Percentiles rank a stretch among this genome's conserved stretches.
Conservation (phyloP, 1,140 invertebrate genomes). For the Meloidogyne hapla region DNA sequence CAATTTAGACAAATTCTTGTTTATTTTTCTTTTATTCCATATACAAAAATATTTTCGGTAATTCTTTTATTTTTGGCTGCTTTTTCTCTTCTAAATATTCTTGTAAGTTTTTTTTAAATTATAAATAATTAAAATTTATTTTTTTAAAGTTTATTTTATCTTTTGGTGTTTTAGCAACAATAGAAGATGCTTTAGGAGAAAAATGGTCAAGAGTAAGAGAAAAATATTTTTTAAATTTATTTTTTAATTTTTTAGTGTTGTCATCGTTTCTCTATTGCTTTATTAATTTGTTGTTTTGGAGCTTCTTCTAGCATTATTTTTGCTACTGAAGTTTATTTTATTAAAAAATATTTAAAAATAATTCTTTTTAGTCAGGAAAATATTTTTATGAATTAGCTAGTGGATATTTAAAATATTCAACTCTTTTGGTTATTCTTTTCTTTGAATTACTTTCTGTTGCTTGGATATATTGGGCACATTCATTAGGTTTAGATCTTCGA, state of each 20-base stretch:
- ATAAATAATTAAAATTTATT: background rate
- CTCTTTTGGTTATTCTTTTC: slow-evolving; percentile 57
- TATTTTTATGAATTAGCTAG: slow-evolving; percentile 58
- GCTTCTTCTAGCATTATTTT: slow-evolving; percentile 54
- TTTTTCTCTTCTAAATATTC: slow-evolving; percentile 56
- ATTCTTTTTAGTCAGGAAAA: slow-evolving; percentile 55
- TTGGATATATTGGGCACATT: slow-evolving; percentile 64
- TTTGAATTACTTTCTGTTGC: slow-evolving; percentile 56
- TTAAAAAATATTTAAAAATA: background rate
- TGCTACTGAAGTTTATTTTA: slow-evolving; percentile 49
- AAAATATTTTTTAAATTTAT: background rate
- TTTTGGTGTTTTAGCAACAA: slow-evolving; percentile 45
- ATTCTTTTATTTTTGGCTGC: slow-evolving; percentile 49
- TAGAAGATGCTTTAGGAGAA: slow-evolving; percentile 61
- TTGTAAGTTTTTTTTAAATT: slow-evolving; percentile 50
- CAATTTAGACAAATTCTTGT: slow-evolving; percentile 60
- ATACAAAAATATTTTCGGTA: slow-evolving; percentile 54
- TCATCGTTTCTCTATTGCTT: slow-evolving; percentile 52
- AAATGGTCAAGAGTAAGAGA: slow-evolving; percentile 41
- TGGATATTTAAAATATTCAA: slow-evolving; percentile 60
- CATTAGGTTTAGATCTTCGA: slow-evolving; percentile 56
- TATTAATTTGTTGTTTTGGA: slow-evolving; percentile 53
- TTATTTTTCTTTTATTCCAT: slow-evolving; percentile 54
- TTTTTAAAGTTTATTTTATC: slow-evolving; percentile 24
- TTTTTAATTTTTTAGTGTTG: slow-evolving; percentile 39